Evolutionary conservation across 2,888 invertebrate species (phyloP), one percentile per base, ranked within the genome.

Genomic region (Amphiduros pacificus): DNA sequence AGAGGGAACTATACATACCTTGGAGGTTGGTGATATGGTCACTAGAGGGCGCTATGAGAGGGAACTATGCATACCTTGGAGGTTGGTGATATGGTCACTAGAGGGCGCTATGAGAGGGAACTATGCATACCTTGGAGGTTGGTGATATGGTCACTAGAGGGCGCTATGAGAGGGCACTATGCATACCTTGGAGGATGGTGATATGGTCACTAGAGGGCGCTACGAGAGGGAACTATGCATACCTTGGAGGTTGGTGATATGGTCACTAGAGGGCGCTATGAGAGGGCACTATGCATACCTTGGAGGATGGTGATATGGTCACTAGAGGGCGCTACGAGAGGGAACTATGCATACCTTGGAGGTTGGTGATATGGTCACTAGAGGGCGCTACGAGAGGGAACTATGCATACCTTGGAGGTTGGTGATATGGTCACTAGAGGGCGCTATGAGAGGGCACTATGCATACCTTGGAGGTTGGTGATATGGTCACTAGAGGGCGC

Each of bases 221-320:
- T 17, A 36, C 17, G 49, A 11, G n/a, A 48, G 9, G 17, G 17
- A 51, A 4, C 9, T 6, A 20, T 27, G 40, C 40, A 64, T 65
- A 81, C 79, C 78, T 71, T 77, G 73, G 22, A 81, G 67, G 55
- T 72, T 70, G 24, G 70, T 61, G 20, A 80, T 75, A 65, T 73
- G 67, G 20, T 77, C 76, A 28, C n/a, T n/a, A n/a, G n/a, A n/a
- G n/a, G n/a, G n/a, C n/a, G 36, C 17, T 17, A 36, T 36, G 49
- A 11, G n/a, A 48, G 9, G 17, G 17, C 20, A 4, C 9, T 6
- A 20, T 27, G 40, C 40, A 64, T 65, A 81, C 79, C 78, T 71
- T 77, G 73, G 22, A 81, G 67, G 55, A 72, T 70, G 24, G 70
- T 61, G 20, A 80, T 75, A 65, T 73, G 67, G 20, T 77, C 76